Evolutionary conservation across 2,113 vertebrate genomes (phyloP).

Genomic region (Pedetes capensis): DNA sequence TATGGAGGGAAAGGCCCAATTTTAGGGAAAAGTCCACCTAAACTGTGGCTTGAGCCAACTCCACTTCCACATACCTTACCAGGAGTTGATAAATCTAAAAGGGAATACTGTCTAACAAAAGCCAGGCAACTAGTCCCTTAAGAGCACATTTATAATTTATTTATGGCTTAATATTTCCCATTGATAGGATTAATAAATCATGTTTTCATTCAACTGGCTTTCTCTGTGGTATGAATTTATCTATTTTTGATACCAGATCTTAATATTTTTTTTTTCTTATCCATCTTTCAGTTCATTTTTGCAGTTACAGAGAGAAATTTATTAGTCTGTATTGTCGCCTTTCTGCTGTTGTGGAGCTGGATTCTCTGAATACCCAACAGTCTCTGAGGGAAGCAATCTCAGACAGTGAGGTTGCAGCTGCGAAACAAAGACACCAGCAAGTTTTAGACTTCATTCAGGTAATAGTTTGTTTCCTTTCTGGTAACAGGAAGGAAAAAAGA

Average conservation of each 20-base stretch:
- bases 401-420: slow-evolving; percentile 92
- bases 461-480: slow-evolving; percentile 77
- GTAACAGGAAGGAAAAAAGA: slow-evolving; percentile 52
- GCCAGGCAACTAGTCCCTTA: slow-evolving; percentile 77
- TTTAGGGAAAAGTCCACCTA: slow-evolving; percentile 35
- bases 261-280: slow-evolving; percentile 84
- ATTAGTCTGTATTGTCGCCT: slow-evolving; percentile 97
- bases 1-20: background rate
- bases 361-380: slow-evolving; percentile 97
- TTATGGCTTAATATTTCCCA: slow-evolving; percentile 80
- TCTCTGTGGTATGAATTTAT: slow-evolving; percentile 81
- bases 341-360: slow-evolving; percentile 96
- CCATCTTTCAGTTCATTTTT: slow-evolving; percentile 94
- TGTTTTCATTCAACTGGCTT: slow-evolving; percentile 78
- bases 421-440: slow-evolving; percentile 95
- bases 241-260: slow-evolving; percentile 78
- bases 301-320: slow-evolving; percentile 96
- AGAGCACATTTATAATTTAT: slow-evolving; percentile 79
- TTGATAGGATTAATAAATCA: slow-evolving; percentile 78
- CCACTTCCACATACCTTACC: slow-evolving; percentile 51
- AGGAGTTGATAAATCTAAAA: slow-evolving; percentile 66
- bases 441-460: slow-evolving; percentile 97
- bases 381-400: slow-evolving; percentile 96
- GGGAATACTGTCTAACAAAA: slow-evolving; percentile 73
- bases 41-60: slow-evolving; percentile 49